phyloP scores from a whole-genome alignment of 30 jellyfish, hydroid and myxozoan genomes.

The Aurelia sp. region DNA sequence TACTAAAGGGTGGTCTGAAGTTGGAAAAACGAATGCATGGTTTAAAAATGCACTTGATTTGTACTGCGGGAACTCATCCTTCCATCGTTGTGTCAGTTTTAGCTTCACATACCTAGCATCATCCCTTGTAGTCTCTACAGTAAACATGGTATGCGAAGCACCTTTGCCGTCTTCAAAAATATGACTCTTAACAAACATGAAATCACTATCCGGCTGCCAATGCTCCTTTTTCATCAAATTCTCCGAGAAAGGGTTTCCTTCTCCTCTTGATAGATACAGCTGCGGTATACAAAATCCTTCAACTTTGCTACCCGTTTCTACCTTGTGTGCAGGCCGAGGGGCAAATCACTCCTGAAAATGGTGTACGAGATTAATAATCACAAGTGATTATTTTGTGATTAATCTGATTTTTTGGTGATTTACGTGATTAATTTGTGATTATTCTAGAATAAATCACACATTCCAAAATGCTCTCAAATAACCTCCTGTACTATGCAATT shows the following conservation, averaged over 20 bases:
- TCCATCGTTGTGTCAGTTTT: constrained; percentile 24
- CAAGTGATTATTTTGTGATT: no score
- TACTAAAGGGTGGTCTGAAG: background rate
- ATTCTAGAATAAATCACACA: no score
- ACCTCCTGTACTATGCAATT: no score
- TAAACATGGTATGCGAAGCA: constrained; percentile 4
- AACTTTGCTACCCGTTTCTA: constrained; percentile 31
- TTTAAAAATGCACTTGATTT: constrained; percentile 1
- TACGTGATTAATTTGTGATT: no score
- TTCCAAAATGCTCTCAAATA: no score
- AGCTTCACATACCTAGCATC: constrained; percentile 36
- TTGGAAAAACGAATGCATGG: constrained; percentile 31
- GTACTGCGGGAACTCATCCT: constrained; percentile 28
- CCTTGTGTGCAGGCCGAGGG: constrained; percentile 3
- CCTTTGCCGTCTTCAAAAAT: constrained; percentile 13
- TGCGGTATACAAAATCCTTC: constrained; percentile 61
- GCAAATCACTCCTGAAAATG: no score
- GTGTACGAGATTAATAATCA: no score
- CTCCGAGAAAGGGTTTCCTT: background rate
- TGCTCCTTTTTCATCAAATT: background rate
- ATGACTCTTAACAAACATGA: constrained; percentile 9
- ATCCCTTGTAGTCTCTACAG: constrained; percentile 10
- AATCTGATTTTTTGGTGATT: no score
- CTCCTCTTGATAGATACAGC: constrained; percentile 3
- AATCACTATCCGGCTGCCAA: constrained; percentile 41